Conservation (phyloP, 1,140 invertebrate genomes). For the Contarinia nasturtii region DNA sequence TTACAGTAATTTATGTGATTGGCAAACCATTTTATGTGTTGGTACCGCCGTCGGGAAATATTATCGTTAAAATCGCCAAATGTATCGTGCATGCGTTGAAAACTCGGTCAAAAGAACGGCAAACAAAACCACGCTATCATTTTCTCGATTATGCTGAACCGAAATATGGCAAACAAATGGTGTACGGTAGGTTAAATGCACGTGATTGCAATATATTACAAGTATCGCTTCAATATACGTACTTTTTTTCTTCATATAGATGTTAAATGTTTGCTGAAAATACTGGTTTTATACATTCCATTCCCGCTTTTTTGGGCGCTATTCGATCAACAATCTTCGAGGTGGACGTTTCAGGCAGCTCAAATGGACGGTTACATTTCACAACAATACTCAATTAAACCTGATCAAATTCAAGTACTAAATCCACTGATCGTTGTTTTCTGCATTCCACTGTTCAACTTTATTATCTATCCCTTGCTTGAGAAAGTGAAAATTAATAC, state of each 20-base stretch:
- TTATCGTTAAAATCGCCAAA: slow-evolving; percentile 53
- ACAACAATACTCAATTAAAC: slow-evolving; percentile 39
- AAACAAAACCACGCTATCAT: slow-evolving; percentile 26
- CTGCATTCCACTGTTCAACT: slow-evolving; percentile 64
- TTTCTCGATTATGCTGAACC: slow-evolving; percentile 69
- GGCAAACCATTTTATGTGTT: slow-evolving; percentile 62
- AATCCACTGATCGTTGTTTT: slow-evolving; percentile 61
- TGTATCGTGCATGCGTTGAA: slow-evolving; percentile 31
- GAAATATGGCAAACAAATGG: slow-evolving; percentile 37
- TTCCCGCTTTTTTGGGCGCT: slow-evolving; percentile 71
- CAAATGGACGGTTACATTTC: slow-evolving; percentile 45
- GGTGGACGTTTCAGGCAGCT: slow-evolving; percentile 88
- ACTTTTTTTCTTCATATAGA: no score
- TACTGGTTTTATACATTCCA: slow-evolving; percentile 56
- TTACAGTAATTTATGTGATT: slow-evolving; percentile 58
- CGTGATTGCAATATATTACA: no score
- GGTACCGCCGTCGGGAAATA: slow-evolving; percentile 61
- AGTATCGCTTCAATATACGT: no score
- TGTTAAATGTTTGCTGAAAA: slow-evolving; percentile 40
- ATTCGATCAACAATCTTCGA: slow-evolving; percentile 70
- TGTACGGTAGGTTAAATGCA: no score
- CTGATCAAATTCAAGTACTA: slow-evolving; percentile 63
- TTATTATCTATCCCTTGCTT: slow-evolving; percentile 41
- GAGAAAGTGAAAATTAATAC: slow-evolving; percentile 26
- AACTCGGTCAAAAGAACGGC: no score